Conservation (phyloP, 2,888 invertebrate species). For the Ennomos fuscantarius region DNA sequence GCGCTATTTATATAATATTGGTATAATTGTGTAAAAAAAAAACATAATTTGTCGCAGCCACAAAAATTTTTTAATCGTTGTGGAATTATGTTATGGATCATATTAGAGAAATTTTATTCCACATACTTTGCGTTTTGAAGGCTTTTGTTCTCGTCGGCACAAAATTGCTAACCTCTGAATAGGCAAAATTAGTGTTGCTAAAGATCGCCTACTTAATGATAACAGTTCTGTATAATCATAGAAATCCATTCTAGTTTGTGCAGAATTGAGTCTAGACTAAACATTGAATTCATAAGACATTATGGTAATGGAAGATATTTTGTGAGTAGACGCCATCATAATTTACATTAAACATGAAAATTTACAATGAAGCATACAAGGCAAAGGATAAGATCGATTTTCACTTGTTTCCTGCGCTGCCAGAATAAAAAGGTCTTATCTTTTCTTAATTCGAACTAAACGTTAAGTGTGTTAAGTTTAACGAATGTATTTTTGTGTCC, state of each 20-base stretch:
- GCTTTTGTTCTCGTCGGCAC: conserved; percentile 1
- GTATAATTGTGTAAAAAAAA: too few relatives aligned
- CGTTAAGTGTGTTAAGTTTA: too few relatives aligned
- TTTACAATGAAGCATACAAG: conserved; percentile 5
- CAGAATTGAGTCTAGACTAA: conserved; percentile 26
- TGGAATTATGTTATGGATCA: too few relatives aligned
- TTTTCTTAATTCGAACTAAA: too few relatives aligned
- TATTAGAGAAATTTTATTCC: too few relatives aligned
- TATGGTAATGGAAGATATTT: conserved; percentile 6
- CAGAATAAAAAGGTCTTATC: too few relatives aligned
- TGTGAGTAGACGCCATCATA: neutral
- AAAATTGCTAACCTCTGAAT: conserved; percentile 7
- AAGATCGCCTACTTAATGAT: conserved; percentile 13
- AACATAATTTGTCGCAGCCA: too few relatives aligned
- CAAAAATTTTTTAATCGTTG: too few relatives aligned
- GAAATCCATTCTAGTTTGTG: conserved; percentile 4
- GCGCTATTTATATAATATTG: too few relatives aligned
- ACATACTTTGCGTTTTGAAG: neutral
- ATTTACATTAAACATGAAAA: conserved; percentile 3
- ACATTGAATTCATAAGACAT: conserved; percentile 21
- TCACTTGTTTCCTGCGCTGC: too few relatives aligned
- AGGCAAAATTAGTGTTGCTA: conserved; percentile 12
- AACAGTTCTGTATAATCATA: conserved; percentile 16
- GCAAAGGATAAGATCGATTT: too few relatives aligned
- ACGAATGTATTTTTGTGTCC: too few relatives aligned